Conservation (phyloP, 2,797 vertebrate genomes). For the Macrochelys suwanniensis region DNA sequence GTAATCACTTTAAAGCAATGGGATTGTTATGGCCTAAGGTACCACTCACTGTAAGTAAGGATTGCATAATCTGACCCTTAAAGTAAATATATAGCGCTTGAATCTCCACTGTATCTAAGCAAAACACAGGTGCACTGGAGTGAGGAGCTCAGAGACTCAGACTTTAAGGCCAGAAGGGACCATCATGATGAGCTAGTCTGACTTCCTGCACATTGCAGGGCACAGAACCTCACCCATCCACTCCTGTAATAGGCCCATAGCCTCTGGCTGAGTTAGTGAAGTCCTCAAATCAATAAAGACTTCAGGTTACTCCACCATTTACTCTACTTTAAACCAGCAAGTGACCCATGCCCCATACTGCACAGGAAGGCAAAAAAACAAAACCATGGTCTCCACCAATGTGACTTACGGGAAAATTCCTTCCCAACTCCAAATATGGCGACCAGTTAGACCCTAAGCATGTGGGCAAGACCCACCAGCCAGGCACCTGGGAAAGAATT, state of each 20-base stretch:
- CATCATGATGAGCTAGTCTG: background rate
- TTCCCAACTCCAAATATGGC: background rate
- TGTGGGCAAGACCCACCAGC: background rate
- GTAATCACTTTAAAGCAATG: constrained; percentile 6
- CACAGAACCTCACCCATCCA: background rate
- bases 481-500: background rate
- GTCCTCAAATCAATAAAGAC: background rate
- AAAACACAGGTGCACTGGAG: background rate
- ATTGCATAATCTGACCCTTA: background rate
- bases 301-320: background rate
- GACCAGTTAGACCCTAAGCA: background rate
- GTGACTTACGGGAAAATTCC: background rate
- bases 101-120: background rate
- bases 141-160: background rate
- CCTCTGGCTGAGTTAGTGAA: background rate
- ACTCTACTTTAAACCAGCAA: background rate
- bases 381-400: background rate
- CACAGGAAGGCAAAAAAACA: background rate
- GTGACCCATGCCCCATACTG: background rate
- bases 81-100: background rate
- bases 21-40: background rate
- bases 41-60: background rate
- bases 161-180: background rate
- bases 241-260: background rate
- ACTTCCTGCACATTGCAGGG: background rate